These are phyloP conservation scores for Deilephila elpenor DNA, from an alignment of 2,888 invertebrate species.

Conservation along the genomic window DNA sequence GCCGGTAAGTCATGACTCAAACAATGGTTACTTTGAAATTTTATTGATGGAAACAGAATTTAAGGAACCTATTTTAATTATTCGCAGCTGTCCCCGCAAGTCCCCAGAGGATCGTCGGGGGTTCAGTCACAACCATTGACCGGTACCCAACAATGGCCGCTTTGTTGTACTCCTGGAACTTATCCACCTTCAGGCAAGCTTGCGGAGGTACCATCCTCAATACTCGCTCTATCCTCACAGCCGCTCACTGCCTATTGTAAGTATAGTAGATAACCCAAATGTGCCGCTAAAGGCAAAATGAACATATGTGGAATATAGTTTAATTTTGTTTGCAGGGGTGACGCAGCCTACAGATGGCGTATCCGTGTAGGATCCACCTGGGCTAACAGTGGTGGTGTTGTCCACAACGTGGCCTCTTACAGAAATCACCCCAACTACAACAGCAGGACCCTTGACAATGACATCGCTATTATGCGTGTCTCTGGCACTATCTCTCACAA, in stretches of 20 bases:
- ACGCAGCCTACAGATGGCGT: conserved; percentile 47
- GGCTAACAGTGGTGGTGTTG: conserved; percentile 55
- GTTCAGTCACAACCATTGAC: conserved; percentile 48
- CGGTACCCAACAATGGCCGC: conserved; percentile 48
- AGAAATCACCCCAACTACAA: conserved; percentile 61
- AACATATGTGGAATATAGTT: not conserved
- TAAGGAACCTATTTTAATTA: not conserved
- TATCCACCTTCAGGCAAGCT: conserved; percentile 41
- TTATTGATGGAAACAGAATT: not conserved
- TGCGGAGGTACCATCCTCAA: conserved; percentile 56
- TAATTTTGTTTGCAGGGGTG: conserved; percentile 43
- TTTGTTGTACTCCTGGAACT: conserved; percentile 45
- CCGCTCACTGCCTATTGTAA: conserved; percentile 49
- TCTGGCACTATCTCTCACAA: conserved; percentile 45
- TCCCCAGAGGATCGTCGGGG: conserved; percentile 54
- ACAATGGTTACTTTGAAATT: not conserved
- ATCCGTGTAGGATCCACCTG: conserved; percentile 52
- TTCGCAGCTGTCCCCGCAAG: conserved; percentile 43
- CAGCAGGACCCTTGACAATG: conserved; percentile 46
- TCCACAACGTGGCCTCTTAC: conserved; percentile 41
- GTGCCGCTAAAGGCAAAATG: not conserved
- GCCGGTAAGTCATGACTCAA: conserved; percentile 35
- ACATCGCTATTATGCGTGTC: conserved; percentile 62
- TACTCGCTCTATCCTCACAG: conserved; percentile 47
- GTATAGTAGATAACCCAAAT: not conserved